phyloP scores from a whole-genome alignment of 2,113 vertebrate genomes.

The Natator depressus region DNA sequence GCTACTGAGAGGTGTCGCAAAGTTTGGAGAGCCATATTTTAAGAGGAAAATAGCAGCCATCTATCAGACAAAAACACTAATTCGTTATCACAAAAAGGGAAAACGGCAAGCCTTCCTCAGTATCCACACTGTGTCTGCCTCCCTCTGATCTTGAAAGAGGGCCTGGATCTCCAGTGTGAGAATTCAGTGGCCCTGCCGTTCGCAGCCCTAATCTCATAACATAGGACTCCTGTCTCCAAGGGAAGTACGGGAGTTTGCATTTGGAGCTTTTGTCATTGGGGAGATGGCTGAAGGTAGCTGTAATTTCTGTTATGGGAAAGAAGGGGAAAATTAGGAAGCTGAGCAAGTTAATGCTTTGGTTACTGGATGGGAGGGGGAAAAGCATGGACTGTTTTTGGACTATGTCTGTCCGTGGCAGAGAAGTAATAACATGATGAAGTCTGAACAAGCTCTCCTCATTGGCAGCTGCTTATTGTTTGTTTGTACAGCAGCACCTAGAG shows the following conservation, averaged over 20 bases:
- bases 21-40: neutral
- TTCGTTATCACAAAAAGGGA: neutral
- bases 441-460: neutral
- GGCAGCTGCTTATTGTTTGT: neutral
- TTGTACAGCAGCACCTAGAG: neutral
- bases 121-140: neutral
- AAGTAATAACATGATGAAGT: neutral
- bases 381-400: neutral
- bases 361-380: neutral
- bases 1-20: neutral
- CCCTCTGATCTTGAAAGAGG: neutral
- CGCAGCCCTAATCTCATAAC: neutral
- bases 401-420: neutral
- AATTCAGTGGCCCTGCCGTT: neutral
- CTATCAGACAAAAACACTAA: neutral
- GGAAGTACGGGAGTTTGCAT: no score
- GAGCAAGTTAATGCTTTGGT: rapidly evolving
- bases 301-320: neutral
- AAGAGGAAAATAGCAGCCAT: neutral
- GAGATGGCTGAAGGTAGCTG: neutral
- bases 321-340: neutral
- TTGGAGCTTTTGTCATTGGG: neutral
- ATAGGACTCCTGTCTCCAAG: neutral
- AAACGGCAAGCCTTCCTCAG: neutral
- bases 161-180: neutral